Percentiles rank a stretch among this genome's conserved stretches.
phyloP scores from a whole-genome alignment of 2,113 vertebrate species.

The Phocoena sinus region DNA sequence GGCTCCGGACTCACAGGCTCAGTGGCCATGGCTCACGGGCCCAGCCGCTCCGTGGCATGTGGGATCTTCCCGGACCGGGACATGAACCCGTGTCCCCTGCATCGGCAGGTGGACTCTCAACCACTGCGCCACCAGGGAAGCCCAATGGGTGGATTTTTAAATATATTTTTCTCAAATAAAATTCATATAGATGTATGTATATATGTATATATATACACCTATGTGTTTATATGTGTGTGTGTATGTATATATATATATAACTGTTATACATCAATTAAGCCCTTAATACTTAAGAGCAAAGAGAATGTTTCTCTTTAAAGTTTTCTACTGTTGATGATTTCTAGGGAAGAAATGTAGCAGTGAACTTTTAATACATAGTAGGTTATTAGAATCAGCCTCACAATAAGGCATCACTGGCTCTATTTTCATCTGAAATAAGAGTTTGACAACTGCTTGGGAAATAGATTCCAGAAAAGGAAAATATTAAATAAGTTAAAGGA shows the following conservation, averaged over 20 bases:
- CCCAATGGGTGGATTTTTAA: not conserved
- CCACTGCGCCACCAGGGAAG: too few species aligned
- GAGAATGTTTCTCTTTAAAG: not conserved
- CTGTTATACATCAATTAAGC: not conserved
- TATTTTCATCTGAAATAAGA: not conserved
- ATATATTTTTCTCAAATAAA: conserved; percentile 4
- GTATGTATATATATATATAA: not conserved
- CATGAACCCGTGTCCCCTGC: too few species aligned
- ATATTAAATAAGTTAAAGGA: conserved; percentile 45
- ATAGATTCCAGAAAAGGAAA: not conserved
- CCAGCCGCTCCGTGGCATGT: too few species aligned
- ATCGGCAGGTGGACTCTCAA: too few species aligned
- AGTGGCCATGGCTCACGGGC: too few species aligned
- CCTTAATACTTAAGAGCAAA: not conserved
- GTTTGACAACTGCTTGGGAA: not conserved
- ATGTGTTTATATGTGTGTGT: not conserved
- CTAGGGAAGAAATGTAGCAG: not conserved
- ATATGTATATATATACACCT: not conserved
- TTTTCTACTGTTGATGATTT: not conserved
- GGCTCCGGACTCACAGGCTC: too few species aligned
- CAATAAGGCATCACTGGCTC: not conserved
- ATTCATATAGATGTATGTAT: not conserved
- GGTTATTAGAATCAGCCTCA: not conserved
- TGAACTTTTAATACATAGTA: not conserved
- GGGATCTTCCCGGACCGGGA: rapidly evolving